Evolutionary conservation across 2,888 invertebrate species (phyloP).

Genomic region (Hybos culiciformis): DNA sequence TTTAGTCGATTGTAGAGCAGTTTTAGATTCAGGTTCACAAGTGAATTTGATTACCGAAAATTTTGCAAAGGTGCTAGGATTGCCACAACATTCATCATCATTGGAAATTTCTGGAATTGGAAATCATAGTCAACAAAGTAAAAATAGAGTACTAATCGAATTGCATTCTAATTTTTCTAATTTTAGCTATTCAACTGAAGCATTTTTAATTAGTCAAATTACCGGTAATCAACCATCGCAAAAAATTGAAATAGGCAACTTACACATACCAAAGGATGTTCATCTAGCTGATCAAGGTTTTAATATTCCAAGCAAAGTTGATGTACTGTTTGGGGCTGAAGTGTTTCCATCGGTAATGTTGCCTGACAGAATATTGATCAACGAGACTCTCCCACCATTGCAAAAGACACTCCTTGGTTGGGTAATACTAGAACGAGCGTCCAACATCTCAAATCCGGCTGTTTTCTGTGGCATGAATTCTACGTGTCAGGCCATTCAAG

Average conservation of each 20-base stretch:
- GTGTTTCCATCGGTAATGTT: neutral
- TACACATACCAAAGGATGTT: neutral
- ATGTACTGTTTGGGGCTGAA: conserved; percentile 1
- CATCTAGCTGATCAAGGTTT: neutral
- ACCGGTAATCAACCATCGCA: neutral
- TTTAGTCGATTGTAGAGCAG: neutral
- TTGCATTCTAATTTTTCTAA: too few relatives aligned
- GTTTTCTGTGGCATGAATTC: too few relatives aligned
- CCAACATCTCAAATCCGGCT: too few relatives aligned
- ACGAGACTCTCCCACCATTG: too few relatives aligned
- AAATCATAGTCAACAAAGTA: neutral
- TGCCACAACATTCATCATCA: too few relatives aligned
- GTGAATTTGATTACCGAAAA: neutral
- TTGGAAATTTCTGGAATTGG: neutral
- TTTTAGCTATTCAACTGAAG: neutral
- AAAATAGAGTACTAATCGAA: neutral
- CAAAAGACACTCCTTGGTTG: conserved; percentile 3
- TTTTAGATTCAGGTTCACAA: neutral
- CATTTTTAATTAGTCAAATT: neutral
- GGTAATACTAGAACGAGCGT: too few relatives aligned
- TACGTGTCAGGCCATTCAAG: too few relatives aligned
- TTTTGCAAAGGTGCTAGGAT: too few relatives aligned
- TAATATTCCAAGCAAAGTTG: neutral
- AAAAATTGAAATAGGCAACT: neutral
- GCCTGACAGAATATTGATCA: too few relatives aligned